Base-by-base conservation (phyloP, 2,797 vertebrate genomes). In the Sebastiscus albofasciatus region DNA sequence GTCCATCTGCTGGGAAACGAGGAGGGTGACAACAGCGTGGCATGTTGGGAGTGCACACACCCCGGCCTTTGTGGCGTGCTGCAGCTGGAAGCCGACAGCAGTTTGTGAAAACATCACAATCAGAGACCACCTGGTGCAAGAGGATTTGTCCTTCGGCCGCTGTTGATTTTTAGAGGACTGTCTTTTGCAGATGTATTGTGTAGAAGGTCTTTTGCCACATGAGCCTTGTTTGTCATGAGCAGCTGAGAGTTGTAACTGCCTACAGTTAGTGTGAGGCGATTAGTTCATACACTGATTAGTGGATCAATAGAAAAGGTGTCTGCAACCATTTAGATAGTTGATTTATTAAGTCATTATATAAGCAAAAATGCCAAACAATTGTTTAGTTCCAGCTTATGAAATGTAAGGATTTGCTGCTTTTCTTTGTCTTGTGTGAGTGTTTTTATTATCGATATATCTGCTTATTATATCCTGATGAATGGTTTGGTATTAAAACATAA, bases 1-100 rank as follows among this genome's bases (percentile, higher is more conserved):
- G 29, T 77, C 89, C 86, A 81, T 90, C 88, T 88, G 87, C 82
- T 58, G 81, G 66, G 70, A 76, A 79, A 80, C 24, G 81, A 82
- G 82, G 74, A 62, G 78, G 77, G 82, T 88, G 82, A 82, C 75
- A 67, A 80, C 77, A 72, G 34, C n/a, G 29, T 34, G 81, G 69
- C 79, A 54, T 46, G 67, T 73, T 14, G 70, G 67, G 60, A 31
- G 71, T 31, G 29, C 36, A 39, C 78, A 26, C 79, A 67, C 64
- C 54, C 46, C 29, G 49, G 64, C 54, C 75, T 86, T 84, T 71
- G 77, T 83, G 11, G 49, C 26, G 8, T 3, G 20, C 34, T 27
- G 6, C 81, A 68, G 77, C 71, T 80, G 69, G 79, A 85, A 20
- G 42, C 56, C 11, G 39, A 77, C 81, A 69, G 59, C 10, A 4